Base-by-base conservation (phyloP, 2,113 vertebrate species). In the Rhinopomastus cyanomelas region DNA sequence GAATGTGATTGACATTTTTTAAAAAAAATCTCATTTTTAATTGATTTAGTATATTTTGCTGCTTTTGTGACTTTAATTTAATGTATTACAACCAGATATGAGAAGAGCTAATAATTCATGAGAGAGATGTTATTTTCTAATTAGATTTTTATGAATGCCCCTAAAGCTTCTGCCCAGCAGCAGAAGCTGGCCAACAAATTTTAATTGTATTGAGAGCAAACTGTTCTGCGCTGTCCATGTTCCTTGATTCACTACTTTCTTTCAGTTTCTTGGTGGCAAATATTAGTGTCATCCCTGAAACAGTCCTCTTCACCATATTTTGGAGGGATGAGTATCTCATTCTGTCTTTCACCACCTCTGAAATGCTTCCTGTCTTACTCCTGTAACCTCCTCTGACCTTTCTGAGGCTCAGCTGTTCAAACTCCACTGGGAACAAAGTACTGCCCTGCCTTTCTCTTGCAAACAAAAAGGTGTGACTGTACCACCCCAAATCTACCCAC, bases 1-100 rank as follows among this genome's bases (percentile, higher is more conserved):
- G 52, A 52, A 81, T 57, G 12, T 84, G 87, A 77, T 59, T 88
- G 69, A 75, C 57, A 55, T 75, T 42, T 75, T 42, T 15, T 12
- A 42, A 42, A 20, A 44, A 82, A 85, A 77, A 55, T 12, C 32
- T 82, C 61, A 20, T 56, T 88, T 87, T 81, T 75, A 93, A 84
- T 84, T 87, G 56, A 87, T 90, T 90, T 93, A 51, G 37, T 82
- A 6, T 90, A 86, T 93, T 93, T 95, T 90, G 11, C 86, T 90
- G 48, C 34, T 11, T 85, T 71, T 80, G 71, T 80, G 75, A 62
- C 71, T 81, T 87, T 73, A 90, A 89, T 75, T 91, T 83, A 76
- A 75, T 42, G 48, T 87, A 90, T 79, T 94, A 67, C 78, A 92
- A 64, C 67, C 66, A 84, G 72, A 51, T 90, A 91, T 76, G 81